Evolutionary conservation across 1,140 invertebrate genomes (phyloP), one percentile per base, ranked within the genome.

Genomic region (Drosophila asahinai): DNA sequence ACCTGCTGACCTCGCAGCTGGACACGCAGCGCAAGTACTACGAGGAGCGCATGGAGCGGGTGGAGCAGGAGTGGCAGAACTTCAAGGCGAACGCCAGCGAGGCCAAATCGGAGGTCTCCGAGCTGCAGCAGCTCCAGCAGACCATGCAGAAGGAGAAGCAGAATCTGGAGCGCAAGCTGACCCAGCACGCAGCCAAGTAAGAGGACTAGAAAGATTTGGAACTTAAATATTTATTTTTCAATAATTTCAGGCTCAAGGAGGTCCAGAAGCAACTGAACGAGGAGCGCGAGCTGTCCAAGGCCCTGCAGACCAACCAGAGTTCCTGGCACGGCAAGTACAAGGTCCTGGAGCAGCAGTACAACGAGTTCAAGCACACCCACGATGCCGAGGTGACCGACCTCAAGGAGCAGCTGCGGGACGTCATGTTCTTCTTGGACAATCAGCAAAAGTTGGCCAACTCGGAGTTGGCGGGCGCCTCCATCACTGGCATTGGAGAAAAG

Each of bases 381-480:
- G 95, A 97, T 52, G 91, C 94, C 80, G 97, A 98, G 95, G 94
- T 98, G 3, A 68, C 91, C 0, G 98, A 98, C 15, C 94, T 99
- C 11, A 95, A 97, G 81, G 98, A 99, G 77, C 98, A 99, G 94
- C 94, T 99, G 1, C 94, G 97, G 14, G 98, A 99, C 94, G 94
- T 99, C 1, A 99, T 99, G 98, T 98, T 99, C 94, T 99, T 97
- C 92, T 94, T 99, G 60, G 97, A 99, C 82, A 98, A 98, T 11
- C 96, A 93, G 58, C 76, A 83, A 42, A 87, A 94, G 75, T 95
- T 96, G 75, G 94, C 94, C 71, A 94, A 95, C 68, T 95, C 95
- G 0, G 93, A 94, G 14, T 72, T 95, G 17, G 94, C 94, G 54
- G 94, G 95, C 2, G 96, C 96, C 22, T 95, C 95, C 15, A 95